Evolutionary conservation across 2,888 invertebrate genomes (phyloP), one percentile per base, ranked within the genome.

Genomic region (Pterobdella sp.): DNA sequence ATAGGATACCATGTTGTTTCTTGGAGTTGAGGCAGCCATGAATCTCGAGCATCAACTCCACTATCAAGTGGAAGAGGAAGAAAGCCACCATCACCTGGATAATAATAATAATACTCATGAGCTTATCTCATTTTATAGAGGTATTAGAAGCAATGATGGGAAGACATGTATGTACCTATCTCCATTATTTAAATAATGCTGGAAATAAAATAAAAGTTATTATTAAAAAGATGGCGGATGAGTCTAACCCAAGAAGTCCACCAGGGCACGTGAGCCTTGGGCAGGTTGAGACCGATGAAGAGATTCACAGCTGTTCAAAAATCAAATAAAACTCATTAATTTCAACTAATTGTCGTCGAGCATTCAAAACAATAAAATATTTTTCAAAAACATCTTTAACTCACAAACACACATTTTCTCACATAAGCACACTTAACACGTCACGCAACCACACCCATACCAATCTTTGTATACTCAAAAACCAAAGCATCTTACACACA

Each of bases 231-330:
- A 22, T n/a, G n/a, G n/a, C n/a, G n/a, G n/a, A n/a, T 56, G 60
- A 56, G 18, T 56, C 60, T 22, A 4, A 95, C 89, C 89, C 90
- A 94, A 77, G 92, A 90, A 80, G 90, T 88, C 90, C 92, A 92
- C 72, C 89, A 86, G 0, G 94, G 93, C 64, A 94, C 85, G 80
- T 91, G 90, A 2, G 93, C 92, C 84, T 93, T 92, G 77, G 88
- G 88, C 76, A 95, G 86, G 80, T 90, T 89, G 34, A 92, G 90
- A 60, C 95, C 92, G 81, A 94, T 90, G 88, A 95, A 95, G 80
- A 96, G 91, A 70, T 93, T 91, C 22, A 93, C 90, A 84, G 95
- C 94, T 94, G 86, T n/a, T 66, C 32, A 66, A 22, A 10, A 60
- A 60, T 31, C 31, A 22, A 60, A n/a, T n/a, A n/a, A n/a, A n/a